These are phyloP conservation scores for Micromys minutus DNA, from an alignment of 2,113 vertebrate species.

Conservation along the genomic window DNA sequence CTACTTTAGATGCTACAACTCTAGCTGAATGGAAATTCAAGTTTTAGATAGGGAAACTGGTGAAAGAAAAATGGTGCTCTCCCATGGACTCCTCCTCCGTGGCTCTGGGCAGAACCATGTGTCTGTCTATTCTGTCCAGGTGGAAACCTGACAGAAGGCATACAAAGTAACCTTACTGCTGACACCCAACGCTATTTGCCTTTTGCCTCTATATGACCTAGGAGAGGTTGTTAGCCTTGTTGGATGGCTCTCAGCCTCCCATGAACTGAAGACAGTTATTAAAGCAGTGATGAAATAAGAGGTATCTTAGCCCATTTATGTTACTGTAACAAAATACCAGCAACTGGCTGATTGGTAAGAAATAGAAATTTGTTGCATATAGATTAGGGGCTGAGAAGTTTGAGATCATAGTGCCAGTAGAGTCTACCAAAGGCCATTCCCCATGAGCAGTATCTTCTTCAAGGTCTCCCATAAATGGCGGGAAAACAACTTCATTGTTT, in stretches of 20 bases:
- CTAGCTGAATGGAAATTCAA: background rate
- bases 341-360: background rate
- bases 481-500: background rate
- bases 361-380: background rate
- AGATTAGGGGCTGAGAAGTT: background rate
- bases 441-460: background rate
- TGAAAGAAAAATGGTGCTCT: background rate
- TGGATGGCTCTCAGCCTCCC: background rate
- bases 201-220: background rate
- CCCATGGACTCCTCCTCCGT: background rate
- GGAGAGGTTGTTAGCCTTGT: constrained; percentile 16
- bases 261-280: background rate
- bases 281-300: background rate
- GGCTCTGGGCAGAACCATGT: background rate
- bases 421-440: background rate
- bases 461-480: background rate
- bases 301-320: background rate
- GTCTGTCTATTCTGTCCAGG: background rate
- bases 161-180: background rate
- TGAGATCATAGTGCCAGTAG: background rate
- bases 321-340: background rate
- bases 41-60: background rate
- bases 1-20: background rate
- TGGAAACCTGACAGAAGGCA: background rate
- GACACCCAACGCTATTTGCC: background rate